A percentile compares a stretch with the other conserved stretches of the same genome.
phyloP scores from a whole-genome alignment of 2,797 vertebrate species.

The Liparis tanakae region DNA sequence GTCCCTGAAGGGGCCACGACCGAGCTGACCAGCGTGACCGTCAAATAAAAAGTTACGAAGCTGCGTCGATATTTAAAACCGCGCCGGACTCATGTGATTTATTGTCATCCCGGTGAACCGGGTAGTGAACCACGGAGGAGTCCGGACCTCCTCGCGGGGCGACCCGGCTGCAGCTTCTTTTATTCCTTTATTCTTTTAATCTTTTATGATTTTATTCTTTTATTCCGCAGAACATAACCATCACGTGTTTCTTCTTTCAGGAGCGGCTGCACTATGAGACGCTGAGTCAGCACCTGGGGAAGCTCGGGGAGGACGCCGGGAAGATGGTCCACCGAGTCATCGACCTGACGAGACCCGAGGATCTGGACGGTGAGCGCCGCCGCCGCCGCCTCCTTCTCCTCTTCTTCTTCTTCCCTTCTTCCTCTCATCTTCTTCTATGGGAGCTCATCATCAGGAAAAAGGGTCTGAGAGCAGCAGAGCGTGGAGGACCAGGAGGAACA shows the following conservation, averaged over 20 bases:
- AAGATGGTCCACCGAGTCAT: constrained; percentile 95
- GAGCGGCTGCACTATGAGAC: constrained; percentile 93
- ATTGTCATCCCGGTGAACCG: no score
- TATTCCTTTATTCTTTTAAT: no score
- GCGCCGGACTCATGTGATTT: no score
- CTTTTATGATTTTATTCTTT: no score
- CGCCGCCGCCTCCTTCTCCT: neutral
- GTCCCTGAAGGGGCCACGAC: no score
- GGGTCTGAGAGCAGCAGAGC: neutral
- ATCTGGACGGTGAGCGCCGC: constrained; percentile 88
- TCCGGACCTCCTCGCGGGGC: no score
- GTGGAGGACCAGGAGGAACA: neutral
- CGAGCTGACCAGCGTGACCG: no score
- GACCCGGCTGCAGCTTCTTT: no score
- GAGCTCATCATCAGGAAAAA: neutral
- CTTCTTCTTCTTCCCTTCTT: neutral
- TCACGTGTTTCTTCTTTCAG: constrained; percentile 60
- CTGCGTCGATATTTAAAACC: no score
- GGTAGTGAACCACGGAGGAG: no score
- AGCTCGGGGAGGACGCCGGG: constrained; percentile 89
- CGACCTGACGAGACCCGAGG: constrained; percentile 93
- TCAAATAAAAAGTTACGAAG: no score
- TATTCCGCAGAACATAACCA: no score
- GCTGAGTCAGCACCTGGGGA: constrained; percentile 91
- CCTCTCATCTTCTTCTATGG: neutral